Evolutionary conservation across 2,888 invertebrate species (phyloP).

Genomic region (Nephrotoma guestfalica): DNA sequence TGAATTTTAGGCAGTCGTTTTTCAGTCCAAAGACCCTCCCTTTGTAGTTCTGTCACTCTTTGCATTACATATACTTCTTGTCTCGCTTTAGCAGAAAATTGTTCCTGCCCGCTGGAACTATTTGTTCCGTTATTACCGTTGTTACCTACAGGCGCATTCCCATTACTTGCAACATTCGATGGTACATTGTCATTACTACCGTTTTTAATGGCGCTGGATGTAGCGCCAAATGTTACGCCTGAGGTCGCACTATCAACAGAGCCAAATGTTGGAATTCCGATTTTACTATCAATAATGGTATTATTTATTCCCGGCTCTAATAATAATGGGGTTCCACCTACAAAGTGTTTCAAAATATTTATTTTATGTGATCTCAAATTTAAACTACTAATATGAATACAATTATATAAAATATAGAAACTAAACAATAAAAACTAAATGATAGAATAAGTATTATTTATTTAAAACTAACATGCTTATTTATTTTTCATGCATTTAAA

Average conservation of each 20-base stretch:
- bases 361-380: background rate
- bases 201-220: constrained; percentile 19
- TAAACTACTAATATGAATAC: constrained; percentile 3
- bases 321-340: constrained; percentile 40
- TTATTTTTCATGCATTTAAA: constrained; percentile 8
- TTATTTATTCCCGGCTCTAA: constrained; percentile 19
- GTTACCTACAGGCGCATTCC: constrained; percentile 2
- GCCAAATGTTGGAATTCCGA: constrained; percentile 13
- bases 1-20: constrained; percentile 81
- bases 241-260: background rate
- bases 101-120: constrained; percentile 37
- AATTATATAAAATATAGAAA: constrained; percentile 8
- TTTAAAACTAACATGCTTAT: background rate
- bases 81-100: constrained; percentile 73
- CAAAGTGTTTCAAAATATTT: constrained; percentile 12
- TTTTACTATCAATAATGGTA: constrained; percentile 11
- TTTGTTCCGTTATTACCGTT: background rate
- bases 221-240: constrained; percentile 11
- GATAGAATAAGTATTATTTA: background rate
- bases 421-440: constrained; percentile 1
- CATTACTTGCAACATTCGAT: constrained; percentile 8
- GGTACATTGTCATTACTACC: constrained; percentile 4
- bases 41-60: constrained; percentile 78
- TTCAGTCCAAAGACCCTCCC: constrained; percentile 91
- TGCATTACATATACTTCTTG: constrained; percentile 90